Evolutionary conservation across 2,797 vertebrate genomes (phyloP).

Genomic region (Gadopsis marmoratus): DNA sequence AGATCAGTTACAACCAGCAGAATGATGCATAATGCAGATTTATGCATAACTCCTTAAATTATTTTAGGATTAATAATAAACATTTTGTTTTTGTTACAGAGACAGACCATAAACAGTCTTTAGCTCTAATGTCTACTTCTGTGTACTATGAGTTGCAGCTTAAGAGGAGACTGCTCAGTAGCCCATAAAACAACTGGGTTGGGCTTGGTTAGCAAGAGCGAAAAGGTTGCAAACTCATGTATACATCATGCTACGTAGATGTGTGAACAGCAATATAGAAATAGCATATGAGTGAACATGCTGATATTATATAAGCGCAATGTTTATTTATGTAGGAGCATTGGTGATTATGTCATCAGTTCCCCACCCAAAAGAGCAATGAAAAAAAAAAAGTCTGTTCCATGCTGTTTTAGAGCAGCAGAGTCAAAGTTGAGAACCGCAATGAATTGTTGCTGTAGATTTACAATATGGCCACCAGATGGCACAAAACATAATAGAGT

Average conservation of each 20-base stretch:
- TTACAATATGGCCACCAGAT: constrained; percentile 52
- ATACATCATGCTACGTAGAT: not conserved
- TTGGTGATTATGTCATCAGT: constrained; percentile 7
- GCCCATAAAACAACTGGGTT: not conserved
- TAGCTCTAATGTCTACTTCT: not conserved
- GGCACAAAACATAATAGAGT: constrained; percentile 25
- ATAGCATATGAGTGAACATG: not conserved
- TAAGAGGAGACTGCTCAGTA: not conserved
- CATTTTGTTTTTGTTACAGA: not conserved
- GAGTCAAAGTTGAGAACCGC: constrained; percentile 12
- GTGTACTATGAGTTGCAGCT: constrained; percentile 1
- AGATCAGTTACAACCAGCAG: not conserved
- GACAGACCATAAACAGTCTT: not conserved
- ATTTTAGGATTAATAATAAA: not conserved
- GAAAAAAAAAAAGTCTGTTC: constrained; percentile 7
- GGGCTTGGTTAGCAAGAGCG: not conserved
- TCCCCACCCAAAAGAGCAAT: constrained; percentile 3
- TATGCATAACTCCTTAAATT: not conserved
- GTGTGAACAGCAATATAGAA: not conserved
- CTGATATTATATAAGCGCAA: not conserved
- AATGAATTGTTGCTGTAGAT: not conserved
- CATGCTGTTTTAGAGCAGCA: constrained; percentile 5
- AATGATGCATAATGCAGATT: not conserved
- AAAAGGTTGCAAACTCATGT: not conserved
- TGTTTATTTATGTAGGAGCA: constrained; percentile 4